phyloP scores from a whole-genome alignment of 2,113 vertebrate genomes.

The Piaya cayana region DNA sequence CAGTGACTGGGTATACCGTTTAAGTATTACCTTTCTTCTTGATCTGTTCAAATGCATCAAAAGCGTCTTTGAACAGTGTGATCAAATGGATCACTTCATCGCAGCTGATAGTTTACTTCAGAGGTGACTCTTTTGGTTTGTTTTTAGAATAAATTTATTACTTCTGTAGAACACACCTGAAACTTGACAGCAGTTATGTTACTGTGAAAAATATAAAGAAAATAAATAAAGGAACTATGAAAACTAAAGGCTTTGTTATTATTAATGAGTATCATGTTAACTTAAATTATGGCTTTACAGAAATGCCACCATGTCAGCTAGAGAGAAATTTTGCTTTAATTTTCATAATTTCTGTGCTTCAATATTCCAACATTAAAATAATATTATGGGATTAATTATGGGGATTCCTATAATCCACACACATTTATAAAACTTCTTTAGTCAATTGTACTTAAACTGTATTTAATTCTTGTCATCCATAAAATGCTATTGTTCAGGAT shows the following conservation, averaged over 20 bases:
- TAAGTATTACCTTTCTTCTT: constrained; percentile 73
- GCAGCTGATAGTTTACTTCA: constrained; percentile 46
- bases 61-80: constrained; percentile 72
- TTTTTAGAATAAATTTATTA: constrained; percentile 61
- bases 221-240: constrained; percentile 48
- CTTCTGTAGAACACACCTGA: constrained; percentile 49
- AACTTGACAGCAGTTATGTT: constrained; percentile 51
- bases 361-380: constrained; percentile 59
- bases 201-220: constrained; percentile 51
- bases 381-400: constrained; percentile 69
- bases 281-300: constrained; percentile 68
- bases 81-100: constrained; percentile 73
- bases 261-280: constrained; percentile 68
- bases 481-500: constrained; percentile 59
- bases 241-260: constrained; percentile 61
- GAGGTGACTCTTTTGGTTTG: constrained; percentile 55
- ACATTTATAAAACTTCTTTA: constrained; percentile 64
- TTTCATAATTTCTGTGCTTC: constrained; percentile 69
- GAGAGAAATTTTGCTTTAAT: constrained; percentile 68
- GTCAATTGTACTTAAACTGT: constrained; percentile 47
- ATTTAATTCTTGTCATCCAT: constrained; percentile 54
- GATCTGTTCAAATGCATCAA: constrained; percentile 71
- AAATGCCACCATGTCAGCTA: constrained; percentile 67
- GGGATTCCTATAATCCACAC: constrained; percentile 57
- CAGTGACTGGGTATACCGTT: constrained; percentile 64